Percentiles rank a stretch among this genome's conserved stretches.
Conservation (phyloP, 2,113 vertebrate genomes). For the Sapajus apella region DNA sequence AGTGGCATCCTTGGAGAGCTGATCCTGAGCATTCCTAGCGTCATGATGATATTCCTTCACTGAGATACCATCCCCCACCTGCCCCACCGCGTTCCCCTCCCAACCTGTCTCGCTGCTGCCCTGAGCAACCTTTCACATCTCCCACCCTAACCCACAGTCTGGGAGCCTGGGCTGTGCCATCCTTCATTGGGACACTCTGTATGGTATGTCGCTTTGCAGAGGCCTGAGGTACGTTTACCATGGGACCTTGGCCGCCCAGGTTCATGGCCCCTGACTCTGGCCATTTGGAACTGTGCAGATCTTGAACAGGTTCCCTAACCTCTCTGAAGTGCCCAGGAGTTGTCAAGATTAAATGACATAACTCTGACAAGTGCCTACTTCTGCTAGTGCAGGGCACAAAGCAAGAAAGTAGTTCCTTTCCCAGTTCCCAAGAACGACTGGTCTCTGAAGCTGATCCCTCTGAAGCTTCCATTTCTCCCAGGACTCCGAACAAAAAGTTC, state of each 20-base stretch:
- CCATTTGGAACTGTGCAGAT: not conserved
- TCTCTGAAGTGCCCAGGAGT: not conserved
- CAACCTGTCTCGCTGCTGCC: not conserved
- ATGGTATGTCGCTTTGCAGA: not conserved
- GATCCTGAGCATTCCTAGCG: not conserved
- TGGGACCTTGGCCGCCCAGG: not conserved
- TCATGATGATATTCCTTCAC: not conserved
- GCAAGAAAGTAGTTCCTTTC: conserved; percentile 25
- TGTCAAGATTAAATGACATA: not conserved
- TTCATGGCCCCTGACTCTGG: not conserved
- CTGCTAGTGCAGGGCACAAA: not conserved
- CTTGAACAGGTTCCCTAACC: not conserved
- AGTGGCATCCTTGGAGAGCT: not conserved
- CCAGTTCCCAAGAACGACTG: conserved; percentile 25
- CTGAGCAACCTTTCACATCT: not conserved
- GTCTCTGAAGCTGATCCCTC: not conserved
- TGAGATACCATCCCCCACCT: not conserved
- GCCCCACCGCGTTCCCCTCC: not conserved
- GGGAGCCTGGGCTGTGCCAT: not conserved
- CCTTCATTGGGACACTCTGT: not conserved
- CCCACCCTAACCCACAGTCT: not conserved
- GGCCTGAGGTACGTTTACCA: not conserved
- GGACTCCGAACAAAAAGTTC: conserved; percentile 50
- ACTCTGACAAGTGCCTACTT: not conserved
- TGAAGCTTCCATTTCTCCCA: conserved; percentile 42